Evolutionary conservation across 2,888 invertebrate species (phyloP), one percentile per base, ranked within the genome.

Genomic region (Formica aserva): DNA sequence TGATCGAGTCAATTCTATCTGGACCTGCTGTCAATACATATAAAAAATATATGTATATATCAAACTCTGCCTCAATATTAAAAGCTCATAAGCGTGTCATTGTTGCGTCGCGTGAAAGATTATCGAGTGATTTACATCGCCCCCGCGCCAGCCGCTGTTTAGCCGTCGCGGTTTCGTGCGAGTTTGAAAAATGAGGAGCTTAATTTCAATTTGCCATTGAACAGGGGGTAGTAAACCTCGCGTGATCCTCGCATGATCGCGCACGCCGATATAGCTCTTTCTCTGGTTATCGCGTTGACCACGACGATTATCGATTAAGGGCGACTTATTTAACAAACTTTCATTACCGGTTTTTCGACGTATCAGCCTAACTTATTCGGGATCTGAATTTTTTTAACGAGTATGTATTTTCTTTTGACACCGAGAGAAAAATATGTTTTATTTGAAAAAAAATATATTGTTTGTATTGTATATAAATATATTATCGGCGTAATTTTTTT

Each of bases 201-300:
- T 87, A 86, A 88, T 89, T 89, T 89, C 89, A 89, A 89, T 89
- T 89, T 89, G 88, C 85, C 85, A 78, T 83, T 65, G 88, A 60
- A 29, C 78, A 65, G 76, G 65, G 76, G 76, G 84, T 83, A 65
- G 62, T 77, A 80, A 69, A 75, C 83, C 82, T 89, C 80, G 89
- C 89, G 89, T 89, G 89, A 66, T 84, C 63, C 84, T 38, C 67
- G 35, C 84, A 63, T 82, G 88, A 87, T 89, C 86, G 52, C 65
- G 67, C 76, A 69, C 83, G 72, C 72, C 85, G 89, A 89, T 89
- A 26, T 1, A 89, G 63, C 41, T 52, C 62, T 35, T 60, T 62
- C 78, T 6, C 48, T 80, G 78, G 11, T 86, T 88, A 88, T 88
- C 88, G 78, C 83, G 83, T 85, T 78, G 62, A 76, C 48, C 80